Base-by-base conservation (phyloP, 1,140 invertebrate genomes). In the Chrysopa pallens region DNA sequence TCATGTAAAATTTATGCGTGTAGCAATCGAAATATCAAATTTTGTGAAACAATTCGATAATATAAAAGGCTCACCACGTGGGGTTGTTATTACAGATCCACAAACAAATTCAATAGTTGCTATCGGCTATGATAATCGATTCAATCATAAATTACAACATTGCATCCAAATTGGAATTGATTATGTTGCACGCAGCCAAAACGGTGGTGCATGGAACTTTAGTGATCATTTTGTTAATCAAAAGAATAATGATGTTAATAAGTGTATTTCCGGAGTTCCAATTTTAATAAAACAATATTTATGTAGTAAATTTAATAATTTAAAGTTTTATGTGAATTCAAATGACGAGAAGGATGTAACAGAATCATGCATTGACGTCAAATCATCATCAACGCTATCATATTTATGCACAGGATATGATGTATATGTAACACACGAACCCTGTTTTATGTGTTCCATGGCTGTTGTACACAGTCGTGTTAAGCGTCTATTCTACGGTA, bases 361-460 rank as follows among this genome's bases (percentile, higher is more conserved):
- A 1, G 27, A 48, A 15, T 42, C 56, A 1, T 57, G 48, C 23
- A 53, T 59, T 53, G 61, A 60, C 9, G 47, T 55, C 42, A 56
- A 56, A 46, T 47, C 39, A 8, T 56, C n/a, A 35, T 35, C 4
- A 50, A 66, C 59, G 29, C 72, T 72, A 2, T 75, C 80, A 0
- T 96, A 95, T 60, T 63, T 95, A 6, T 93, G 89, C 61, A 94
- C 89, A 0, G 80, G 81, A 8, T 92, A 87, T 62, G 82, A 90
- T 66, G 58, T 85, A 1, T 95, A 91, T 57, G 55, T 88, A 9
- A 73, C 78, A 2, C 68, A 68, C 43, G 92, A 96, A 57, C 92
- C 92, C 0, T 97, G 93, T 62, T 56, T 85, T 2, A 88, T 96
- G 76, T 95, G 93, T 66, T 70, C 86, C 0, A 96, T 96, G 92